These are phyloP conservation scores for Trogon melanurus DNA, from an alignment of 2,113 vertebrate genomes.

Conservation along the genomic window DNA sequence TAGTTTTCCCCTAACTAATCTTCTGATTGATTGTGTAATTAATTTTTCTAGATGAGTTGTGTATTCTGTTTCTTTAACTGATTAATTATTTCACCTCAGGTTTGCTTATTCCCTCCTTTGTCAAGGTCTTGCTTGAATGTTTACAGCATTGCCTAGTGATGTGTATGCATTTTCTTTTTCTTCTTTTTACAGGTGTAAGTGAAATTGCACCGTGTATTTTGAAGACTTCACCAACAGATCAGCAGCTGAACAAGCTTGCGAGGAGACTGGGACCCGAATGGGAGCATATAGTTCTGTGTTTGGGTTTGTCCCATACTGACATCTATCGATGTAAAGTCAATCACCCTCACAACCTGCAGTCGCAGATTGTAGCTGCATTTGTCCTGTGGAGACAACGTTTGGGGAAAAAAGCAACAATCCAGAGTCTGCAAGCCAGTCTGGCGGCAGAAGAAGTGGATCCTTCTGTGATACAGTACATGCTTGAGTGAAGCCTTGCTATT, in stretches of 20 bases:
- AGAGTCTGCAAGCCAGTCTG: constrained; percentile 76
- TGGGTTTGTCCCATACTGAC: constrained; percentile 84
- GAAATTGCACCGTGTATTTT: constrained; percentile 71
- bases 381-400: constrained; percentile 84
- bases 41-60: background rate
- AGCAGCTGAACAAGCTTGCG: constrained; percentile 85
- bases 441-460: constrained; percentile 77
- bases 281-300: constrained; percentile 83
- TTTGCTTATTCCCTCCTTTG: background rate
- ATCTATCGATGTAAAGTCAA: constrained; percentile 88
- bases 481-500: constrained; percentile 63
- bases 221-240: constrained; percentile 82
- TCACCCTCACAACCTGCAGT: constrained; percentile 81
- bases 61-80: background rate
- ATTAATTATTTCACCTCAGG: background rate
- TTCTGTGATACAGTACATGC: constrained; percentile 77
- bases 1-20: background rate
- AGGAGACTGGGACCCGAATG: constrained; percentile 84
- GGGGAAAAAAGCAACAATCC: constrained; percentile 84
- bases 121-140: background rate
- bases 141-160: background rate
- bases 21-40: background rate
- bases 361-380: constrained; percentile 84
- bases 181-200: constrained; percentile 59
- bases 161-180: background rate